These are phyloP conservation scores for Scleropages formosus DNA, from an alignment of 2,797 vertebrate genomes.

Conservation along the genomic window DNA sequence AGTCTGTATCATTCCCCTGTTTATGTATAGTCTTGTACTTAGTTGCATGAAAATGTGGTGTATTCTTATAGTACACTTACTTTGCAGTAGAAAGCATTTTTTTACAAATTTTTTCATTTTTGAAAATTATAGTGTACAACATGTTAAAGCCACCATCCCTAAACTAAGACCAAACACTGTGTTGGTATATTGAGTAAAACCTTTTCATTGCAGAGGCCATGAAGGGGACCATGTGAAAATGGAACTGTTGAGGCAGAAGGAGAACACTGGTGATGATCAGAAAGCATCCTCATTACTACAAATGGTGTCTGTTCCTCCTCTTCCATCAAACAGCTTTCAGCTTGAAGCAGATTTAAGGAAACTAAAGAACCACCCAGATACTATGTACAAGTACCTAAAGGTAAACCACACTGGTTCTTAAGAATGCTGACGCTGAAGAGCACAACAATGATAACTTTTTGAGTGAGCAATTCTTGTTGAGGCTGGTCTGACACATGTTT, in stretches of 20 bases:
- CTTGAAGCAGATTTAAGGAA: conserved; percentile 88
- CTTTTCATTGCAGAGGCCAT: background rate
- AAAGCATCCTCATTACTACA: background rate
- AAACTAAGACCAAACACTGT: too few species aligned
- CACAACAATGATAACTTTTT: background rate
- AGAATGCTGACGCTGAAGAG: too few species aligned
- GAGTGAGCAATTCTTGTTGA: background rate
- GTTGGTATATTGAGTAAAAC: background rate
- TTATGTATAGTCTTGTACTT: background rate
- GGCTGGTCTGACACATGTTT: conserved; percentile 10
- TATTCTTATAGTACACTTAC: too few species aligned
- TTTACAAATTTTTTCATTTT: too few species aligned
- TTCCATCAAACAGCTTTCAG: conserved; percentile 86
- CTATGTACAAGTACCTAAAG: conserved; percentile 83
- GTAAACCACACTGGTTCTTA: too few species aligned
- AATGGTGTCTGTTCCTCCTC: conserved; percentile 58
- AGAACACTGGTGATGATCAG: background rate
- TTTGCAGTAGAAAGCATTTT: too few species aligned
- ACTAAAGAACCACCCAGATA: conserved; percentile 72
- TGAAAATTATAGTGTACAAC: too few species aligned
- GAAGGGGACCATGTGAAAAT: background rate
- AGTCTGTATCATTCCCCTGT: too few species aligned
- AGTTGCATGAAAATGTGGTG: too few species aligned
- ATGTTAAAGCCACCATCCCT: too few species aligned
- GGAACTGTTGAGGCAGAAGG: background rate